These are phyloP conservation scores for Agrotis exclamationis DNA, from an alignment of 2,888 invertebrate species.

Conservation along the genomic window DNA sequence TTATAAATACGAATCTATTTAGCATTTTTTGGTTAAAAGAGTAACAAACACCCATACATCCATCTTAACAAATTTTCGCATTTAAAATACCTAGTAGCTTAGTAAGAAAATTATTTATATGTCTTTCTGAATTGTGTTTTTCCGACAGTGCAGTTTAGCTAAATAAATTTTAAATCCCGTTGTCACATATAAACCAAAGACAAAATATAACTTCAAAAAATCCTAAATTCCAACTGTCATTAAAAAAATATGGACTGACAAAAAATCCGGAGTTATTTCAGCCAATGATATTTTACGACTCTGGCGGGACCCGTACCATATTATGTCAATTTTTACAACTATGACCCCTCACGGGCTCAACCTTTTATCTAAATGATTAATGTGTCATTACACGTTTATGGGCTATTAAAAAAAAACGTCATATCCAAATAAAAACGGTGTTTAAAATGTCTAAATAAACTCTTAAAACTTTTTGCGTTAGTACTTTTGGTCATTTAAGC, in stretches of 20 bases:
- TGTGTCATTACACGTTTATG: constrained; percentile 76
- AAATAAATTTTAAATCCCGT: not conserved
- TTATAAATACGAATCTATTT: too few relatives aligned
- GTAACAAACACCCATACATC: too few relatives aligned
- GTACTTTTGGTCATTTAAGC: constrained; percentile 10
- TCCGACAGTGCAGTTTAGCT: too few relatives aligned
- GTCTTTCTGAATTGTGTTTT: too few relatives aligned
- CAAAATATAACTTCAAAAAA: constrained; percentile 10
- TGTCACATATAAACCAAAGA: not conserved
- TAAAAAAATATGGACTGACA: constrained; percentile 68
- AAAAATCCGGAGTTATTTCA: constrained; percentile 70
- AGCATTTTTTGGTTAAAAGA: too few relatives aligned
- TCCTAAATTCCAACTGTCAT: constrained; percentile 18
- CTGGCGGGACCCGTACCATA: constrained; percentile 68
- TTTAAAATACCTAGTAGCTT: too few relatives aligned
- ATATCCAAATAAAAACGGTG: constrained; percentile 46
- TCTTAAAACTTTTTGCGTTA: constrained; percentile 28
- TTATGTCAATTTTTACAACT: constrained; percentile 81
- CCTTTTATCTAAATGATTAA: constrained; percentile 80
- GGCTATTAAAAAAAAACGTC: constrained; percentile 65
- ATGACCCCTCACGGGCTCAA: constrained; percentile 69
- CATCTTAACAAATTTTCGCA: too few relatives aligned
- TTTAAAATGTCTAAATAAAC: constrained; percentile 44
- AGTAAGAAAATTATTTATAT: too few relatives aligned
- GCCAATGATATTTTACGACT: constrained; percentile 73